Percentiles rank a stretch among this genome's conserved stretches.
phyloP scores from a whole-genome alignment of 2,797 vertebrate genomes.

The Denticeps clupeoides region DNA sequence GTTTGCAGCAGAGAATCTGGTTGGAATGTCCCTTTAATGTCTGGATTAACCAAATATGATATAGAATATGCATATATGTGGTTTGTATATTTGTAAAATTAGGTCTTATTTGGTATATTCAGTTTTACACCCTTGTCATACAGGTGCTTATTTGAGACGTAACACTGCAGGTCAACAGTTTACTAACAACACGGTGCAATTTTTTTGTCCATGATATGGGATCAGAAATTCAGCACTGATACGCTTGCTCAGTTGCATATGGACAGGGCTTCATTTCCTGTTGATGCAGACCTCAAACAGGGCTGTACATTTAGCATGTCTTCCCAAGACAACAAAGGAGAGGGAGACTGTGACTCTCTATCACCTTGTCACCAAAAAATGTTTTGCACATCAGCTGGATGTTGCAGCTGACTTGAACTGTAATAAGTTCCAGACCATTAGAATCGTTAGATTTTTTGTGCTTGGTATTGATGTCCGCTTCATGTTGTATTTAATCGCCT shows the following conservation, averaged over 20 bases:
- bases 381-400: constrained; percentile 2
- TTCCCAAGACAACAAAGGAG: neutral
- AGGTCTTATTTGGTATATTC: neutral
- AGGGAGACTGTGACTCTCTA: neutral
- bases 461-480: neutral
- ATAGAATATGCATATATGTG: neutral
- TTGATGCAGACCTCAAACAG: constrained; percentile 1
- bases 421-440: no score
- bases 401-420: neutral
- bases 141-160: constrained; percentile 4
- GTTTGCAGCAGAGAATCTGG: no score
- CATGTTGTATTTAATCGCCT: constrained; percentile 1
- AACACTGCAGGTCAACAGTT: neutral
- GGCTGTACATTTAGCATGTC: neutral
- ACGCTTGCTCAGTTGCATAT: no score
- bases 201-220: constrained; percentile 2
- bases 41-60: constrained; percentile 1
- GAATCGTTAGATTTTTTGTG: neutral
- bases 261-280: neutral
- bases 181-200: neutral
- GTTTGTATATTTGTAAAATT: neutral
- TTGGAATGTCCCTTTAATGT: no score
- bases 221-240: neutral
- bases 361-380: neutral
- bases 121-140: neutral